phyloP scores from a whole-genome alignment of 2,113 vertebrate species.

The Myrmophylax atrothorax region DNA sequence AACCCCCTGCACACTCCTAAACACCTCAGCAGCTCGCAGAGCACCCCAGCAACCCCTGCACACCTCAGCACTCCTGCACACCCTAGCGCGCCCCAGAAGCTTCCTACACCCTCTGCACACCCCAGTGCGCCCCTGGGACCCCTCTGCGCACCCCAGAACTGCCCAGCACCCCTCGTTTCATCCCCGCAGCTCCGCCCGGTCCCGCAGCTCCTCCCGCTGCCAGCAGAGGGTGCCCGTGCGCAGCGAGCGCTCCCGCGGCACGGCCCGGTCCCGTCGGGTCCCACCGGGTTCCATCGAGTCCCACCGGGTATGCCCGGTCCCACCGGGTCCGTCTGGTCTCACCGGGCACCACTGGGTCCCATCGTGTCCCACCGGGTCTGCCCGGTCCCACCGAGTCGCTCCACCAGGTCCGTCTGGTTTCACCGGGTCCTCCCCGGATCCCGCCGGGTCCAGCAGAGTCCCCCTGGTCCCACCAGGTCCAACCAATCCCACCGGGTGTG shows the following conservation, averaged over 20 bases:
- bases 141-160: background rate
- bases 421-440: background rate
- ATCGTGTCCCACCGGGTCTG: background rate
- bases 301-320: background rate
- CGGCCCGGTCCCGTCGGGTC: background rate
- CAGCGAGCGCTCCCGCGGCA: background rate
- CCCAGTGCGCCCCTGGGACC: background rate
- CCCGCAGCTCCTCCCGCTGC: background rate
- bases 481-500: too few relatives aligned
- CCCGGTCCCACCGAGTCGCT: background rate
- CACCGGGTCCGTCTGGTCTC: background rate
- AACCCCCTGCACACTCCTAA: background rate
- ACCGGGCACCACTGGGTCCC: background rate
- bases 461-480: background rate
- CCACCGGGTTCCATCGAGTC: background rate
- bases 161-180: background rate
- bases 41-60: background rate
- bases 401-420: too few relatives aligned
- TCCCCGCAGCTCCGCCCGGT: too few relatives aligned
- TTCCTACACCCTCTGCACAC: background rate
- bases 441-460: background rate
- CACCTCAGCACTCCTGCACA: background rate
- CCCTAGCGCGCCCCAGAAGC: background rate
- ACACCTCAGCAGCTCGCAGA: background rate
- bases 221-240: background rate